Conservation (phyloP, 2,888 invertebrate species). For the Mycalesis mineus region DNA sequence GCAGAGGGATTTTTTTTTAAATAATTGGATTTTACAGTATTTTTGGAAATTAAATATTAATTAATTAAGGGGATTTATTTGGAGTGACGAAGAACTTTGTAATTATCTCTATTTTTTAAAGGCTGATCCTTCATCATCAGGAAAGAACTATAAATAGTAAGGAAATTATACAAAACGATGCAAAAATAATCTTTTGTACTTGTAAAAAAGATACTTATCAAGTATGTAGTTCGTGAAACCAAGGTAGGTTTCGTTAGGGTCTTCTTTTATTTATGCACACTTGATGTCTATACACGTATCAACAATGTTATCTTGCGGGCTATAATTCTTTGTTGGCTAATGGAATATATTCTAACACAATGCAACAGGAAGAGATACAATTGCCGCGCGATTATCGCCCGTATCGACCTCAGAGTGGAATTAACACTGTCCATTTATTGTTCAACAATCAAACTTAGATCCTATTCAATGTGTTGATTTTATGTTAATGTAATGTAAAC, state of each 20-base stretch:
- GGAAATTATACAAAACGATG: too few species aligned
- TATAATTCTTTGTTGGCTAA: constrained; percentile 29
- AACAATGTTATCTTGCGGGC: constrained; percentile 27
- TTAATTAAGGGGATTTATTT: too few species aligned
- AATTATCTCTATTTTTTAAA: too few species aligned
- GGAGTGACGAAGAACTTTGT: too few species aligned
- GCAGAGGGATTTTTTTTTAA: too few species aligned
- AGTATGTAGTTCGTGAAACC: not conserved
- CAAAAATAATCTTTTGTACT: not conserved
- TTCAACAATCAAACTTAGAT: constrained; percentile 18
- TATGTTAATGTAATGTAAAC: constrained; percentile 13
- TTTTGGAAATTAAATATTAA: too few species aligned
- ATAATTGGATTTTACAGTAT: too few species aligned
- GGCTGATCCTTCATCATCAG: too few species aligned
- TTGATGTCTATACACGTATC: constrained; percentile 12
- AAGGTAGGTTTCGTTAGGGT: constrained; percentile 5
- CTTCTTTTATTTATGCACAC: constrained; percentile 22
- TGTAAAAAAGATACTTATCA: not conserved
- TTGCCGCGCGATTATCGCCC: constrained; percentile 30
- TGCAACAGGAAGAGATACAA: constrained; percentile 31
- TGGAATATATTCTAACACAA: constrained; percentile 28
- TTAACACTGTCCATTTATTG: constrained; percentile 24
- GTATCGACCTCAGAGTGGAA: constrained; percentile 25
- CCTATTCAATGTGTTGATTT: constrained; percentile 13
- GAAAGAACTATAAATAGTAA: too few species aligned